A percentile compares a stretch with the other conserved stretches of the same genome.
Evolutionary conservation across 1,140 invertebrate genomes (phyloP).

Genomic region (Aphelenchoides fujianensis): DNA sequence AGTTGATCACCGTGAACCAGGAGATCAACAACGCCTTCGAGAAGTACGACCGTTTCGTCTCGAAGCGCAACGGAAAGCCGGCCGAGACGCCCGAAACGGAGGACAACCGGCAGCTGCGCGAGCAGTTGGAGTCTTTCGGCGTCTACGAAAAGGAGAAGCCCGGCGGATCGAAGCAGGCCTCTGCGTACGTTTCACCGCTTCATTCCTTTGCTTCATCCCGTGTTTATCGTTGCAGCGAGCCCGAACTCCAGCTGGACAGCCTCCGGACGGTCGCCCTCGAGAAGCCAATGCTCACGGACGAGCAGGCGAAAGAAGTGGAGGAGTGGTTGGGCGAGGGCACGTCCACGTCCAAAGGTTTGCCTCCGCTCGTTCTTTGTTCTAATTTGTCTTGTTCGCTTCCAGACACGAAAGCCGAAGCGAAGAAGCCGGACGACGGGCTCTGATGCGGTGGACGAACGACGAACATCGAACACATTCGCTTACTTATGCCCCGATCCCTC

Average conservation of each 20-base stretch:
- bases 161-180: slow-evolving; percentile 30
- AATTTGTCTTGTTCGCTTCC: too few species aligned
- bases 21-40: slow-evolving; percentile 91
- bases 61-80: slow-evolving; percentile 51
- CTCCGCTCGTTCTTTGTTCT: too few species aligned
- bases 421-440: slow-evolving; percentile 4
- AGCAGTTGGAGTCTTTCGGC: slow-evolving; percentile 30
- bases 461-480: too few species aligned
- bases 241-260: slow-evolving; percentile 24
- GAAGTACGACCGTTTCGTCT: slow-evolving; percentile 68
- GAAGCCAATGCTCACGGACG: slow-evolving; percentile 39
- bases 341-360: too few species aligned
- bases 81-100: slow-evolving; percentile 8
- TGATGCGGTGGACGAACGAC: too few species aligned
- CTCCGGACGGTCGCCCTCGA: slow-evolving; percentile 11
- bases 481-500: too few species aligned
- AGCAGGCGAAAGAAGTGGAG: slow-evolving; percentile 46
- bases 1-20: slow-evolving; percentile 87
- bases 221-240: slow-evolving; percentile 23
- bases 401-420: slow-evolving; percentile 7
- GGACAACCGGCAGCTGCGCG: slow-evolving; percentile 14
- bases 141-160: slow-evolving; percentile 26
- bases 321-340: slow-evolving; percentile 34
- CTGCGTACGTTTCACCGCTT: slow-evolving; percentile 7
- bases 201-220: slow-evolving; percentile 20